Conservation (phyloP, 2,113 vertebrate genomes). For the Microtus richardsoni region DNA sequence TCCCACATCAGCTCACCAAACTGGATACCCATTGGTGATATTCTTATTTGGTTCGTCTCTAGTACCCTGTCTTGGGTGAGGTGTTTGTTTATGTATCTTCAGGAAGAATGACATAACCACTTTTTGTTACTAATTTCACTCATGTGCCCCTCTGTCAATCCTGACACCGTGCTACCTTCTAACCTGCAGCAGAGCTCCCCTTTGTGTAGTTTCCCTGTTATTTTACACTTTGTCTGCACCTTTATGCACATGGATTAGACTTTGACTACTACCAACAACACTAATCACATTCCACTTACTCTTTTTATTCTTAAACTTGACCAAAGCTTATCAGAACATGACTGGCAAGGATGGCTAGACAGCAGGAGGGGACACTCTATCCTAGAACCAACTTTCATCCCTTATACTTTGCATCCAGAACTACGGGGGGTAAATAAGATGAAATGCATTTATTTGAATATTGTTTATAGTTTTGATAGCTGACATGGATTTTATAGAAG, state of each 20-base stretch:
- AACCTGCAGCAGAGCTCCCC: not conserved
- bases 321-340: not conserved
- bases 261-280: not conserved
- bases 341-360: too few relatives aligned
- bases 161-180: not conserved
- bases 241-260: not conserved
- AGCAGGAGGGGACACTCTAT: not conserved
- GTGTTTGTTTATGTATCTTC: not conserved
- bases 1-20: not conserved
- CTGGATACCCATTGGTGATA: not conserved
- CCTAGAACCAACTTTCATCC: not conserved
- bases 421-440: rapidly evolving
- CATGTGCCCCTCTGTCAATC: not conserved
- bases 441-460: not conserved
- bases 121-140: not conserved
- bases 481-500: not conserved
- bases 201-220: not conserved
- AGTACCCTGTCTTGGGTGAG: not conserved
- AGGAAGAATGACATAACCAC: not conserved
- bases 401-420: not conserved
- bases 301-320: not conserved
- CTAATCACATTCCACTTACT: not conserved
- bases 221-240: not conserved
- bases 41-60: not conserved
- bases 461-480: not conserved